Percentiles rank a stretch among this genome's conserved stretches.
These are phyloP conservation scores for Strongylocentrotus purpuratus DNA, from an alignment of 35 echinoderm and acorn worm species.

Conservation along the genomic window DNA sequence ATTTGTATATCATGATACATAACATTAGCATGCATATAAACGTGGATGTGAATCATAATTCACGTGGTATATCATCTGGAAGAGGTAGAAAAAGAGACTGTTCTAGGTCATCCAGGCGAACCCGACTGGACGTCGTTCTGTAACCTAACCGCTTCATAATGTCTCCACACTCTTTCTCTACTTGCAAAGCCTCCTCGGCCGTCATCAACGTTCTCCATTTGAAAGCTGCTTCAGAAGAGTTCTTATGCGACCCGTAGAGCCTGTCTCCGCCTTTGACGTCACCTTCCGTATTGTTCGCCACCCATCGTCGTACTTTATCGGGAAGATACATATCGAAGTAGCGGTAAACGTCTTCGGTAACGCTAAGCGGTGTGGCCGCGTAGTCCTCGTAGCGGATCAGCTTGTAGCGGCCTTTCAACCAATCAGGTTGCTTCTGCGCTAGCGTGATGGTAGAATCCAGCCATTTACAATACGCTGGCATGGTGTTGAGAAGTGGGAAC, in stretches of 20 bases:
- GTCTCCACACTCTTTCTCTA: slow-evolving; percentile 65
- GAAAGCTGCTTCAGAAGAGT: slow-evolving; percentile 62
- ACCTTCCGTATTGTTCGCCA: slow-evolving; percentile 55
- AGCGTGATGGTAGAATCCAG: slow-evolving; percentile 61
- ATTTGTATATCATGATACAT: too few species aligned
- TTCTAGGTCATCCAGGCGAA: neutral
- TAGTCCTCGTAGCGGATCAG: slow-evolving; percentile 81
- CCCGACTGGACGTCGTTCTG: neutral
- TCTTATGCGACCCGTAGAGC: slow-evolving; percentile 59
- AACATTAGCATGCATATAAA: neutral
- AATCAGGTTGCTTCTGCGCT: slow-evolving; percentile 58
- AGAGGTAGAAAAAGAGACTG: slow-evolving; percentile 15
- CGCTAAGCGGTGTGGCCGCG: slow-evolving; percentile 45
- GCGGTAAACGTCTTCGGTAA: slow-evolving; percentile 65
- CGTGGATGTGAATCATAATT: neutral
- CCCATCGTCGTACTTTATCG: slow-evolving; percentile 54
- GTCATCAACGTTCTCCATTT: slow-evolving; percentile 62
- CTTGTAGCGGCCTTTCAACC: slow-evolving; percentile 72
- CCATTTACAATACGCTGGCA: slow-evolving; percentile 67
- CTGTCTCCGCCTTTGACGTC: neutral
- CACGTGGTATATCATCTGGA: slow-evolving; percentile 28
- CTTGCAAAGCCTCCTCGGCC: slow-evolving; percentile 52
- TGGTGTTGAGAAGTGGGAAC: slow-evolving; percentile 44
- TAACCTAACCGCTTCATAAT: slow-evolving; percentile 79
- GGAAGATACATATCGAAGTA: slow-evolving; percentile 64